Base-by-base conservation (phyloP, 2,113 vertebrate genomes). In the Grus americana region DNA sequence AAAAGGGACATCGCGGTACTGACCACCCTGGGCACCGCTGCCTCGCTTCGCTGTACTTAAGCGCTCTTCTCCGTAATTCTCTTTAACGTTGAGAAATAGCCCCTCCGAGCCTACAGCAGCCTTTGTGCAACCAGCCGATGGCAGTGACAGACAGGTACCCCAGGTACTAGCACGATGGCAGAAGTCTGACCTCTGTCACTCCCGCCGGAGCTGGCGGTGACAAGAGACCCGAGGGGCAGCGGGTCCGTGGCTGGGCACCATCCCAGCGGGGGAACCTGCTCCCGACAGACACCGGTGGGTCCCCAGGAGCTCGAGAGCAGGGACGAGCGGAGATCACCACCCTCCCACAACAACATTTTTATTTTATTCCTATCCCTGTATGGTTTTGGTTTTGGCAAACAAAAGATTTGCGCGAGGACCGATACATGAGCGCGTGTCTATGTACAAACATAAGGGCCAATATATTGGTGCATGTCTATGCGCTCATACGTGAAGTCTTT, bases 371-470 rank as follows among this genome's bases (percentile, higher is more conserved):
- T 10, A 2, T 7, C 42, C 50, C 80, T 3, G 32, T 2, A 2
- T 3, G 8, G 36, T 21, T 61, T 9, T 15, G 55, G 15, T 6
- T 22, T 42, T n/a, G 73, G 32, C 16, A 46, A 44, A 61, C 27
- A 5, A 5, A 40, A 19, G 36, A 26, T 24, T 4, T 65, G 21
- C 65, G 22, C 0, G 11, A 46, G 50, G 58, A 65, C 36, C 49
- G 5, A n/a, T 5, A 3, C 0, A 24, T 0, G 0, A 11, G 32
- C 0, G 16, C 13, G 2, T 0, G 1, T 15, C n/a, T 50, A 13
- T 0, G 5, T 0, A 7, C 47, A 68, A 24, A 1, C 20, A 32
- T 42, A 42, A 42, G 40, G 40, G 38, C 38, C 38, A 42, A 12
- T 42, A 42, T 42, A 12, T 42, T 11, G 12, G 40, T 42, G 40